Base-by-base conservation (phyloP, 2,113 vertebrate genomes). In the Baryphthengus martii region DNA sequence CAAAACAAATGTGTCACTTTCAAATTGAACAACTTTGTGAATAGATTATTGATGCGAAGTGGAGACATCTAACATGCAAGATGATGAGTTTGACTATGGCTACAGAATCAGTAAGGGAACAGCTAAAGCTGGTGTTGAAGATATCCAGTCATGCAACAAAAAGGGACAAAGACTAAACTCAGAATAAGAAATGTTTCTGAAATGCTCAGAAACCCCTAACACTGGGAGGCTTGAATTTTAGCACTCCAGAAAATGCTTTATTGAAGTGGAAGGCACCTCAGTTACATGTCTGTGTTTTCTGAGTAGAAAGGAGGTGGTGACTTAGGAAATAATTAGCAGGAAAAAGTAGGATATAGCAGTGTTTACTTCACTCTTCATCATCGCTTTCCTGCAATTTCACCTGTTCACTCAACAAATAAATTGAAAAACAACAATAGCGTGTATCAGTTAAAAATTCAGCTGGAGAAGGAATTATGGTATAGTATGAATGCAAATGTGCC, bases 11-110 rank as follows among this genome's bases (percentile, higher is more conserved):
- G 59, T 94, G 62, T 95, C 83, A 94, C 62, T 96, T 97, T 31
- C 35, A 95, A 95, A 95, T 59, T 92, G 87, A 88, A 82, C 68
- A 92, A 89, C 77, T 95, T 94, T 93, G 70, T 95, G 96, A 95
- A 84, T 21, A 94, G 91, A 88, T 95, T 90, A 88, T 84, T 95
- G 74, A 92, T 73, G 61, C 29, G 29, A 84, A 71, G 59, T 18
- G 26, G 56, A 88, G 72, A 56, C 62, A 79, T 71, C 83, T 84
- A 94, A 95, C 53, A 82, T 2, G 5, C 23, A 39, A 21, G 73
- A 90, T 50, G 56, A 75, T 82, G 47, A 13, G 4, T 63, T 75
- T 67, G 40, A 81, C 89, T 28, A 19, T 49, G 79, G 65, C 63
- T 93, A 28, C 10, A 23, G 47, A 66, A 74, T 76, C 66, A 50